Evolutionary conservation across 2,113 vertebrate species (phyloP).

Genomic region (human): DNA sequence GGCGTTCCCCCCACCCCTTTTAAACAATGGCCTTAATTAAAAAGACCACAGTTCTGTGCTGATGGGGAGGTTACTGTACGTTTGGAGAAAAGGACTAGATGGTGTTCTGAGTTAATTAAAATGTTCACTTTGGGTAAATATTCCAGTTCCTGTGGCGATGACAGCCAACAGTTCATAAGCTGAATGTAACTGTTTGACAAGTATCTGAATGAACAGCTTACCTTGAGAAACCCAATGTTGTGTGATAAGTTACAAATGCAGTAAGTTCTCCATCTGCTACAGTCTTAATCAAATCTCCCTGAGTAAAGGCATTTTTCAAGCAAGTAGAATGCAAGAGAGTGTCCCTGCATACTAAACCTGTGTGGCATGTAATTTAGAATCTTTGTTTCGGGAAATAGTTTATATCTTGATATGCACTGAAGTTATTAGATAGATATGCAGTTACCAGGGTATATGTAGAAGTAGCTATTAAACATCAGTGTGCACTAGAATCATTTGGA

Average conservation of each 20-base stretch:
- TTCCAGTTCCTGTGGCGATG: neutral
- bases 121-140: neutral
- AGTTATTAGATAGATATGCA: neutral
- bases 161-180: neutral
- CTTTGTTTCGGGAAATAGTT: neutral
- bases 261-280: neutral
- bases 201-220: conserved; percentile 18
- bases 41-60: neutral
- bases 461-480: neutral
- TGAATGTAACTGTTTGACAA: neutral
- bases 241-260: neutral
- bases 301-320: neutral
- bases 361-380: neutral
- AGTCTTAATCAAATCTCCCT: neutral
- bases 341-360: neutral
- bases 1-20: too few relatives aligned
- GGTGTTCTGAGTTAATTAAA: conserved; percentile 42
- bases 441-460: neutral
- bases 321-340: neutral
- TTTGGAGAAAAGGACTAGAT: neutral
- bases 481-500: neutral
- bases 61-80: neutral
- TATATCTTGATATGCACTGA: neutral
- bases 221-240: conserved; percentile 4
- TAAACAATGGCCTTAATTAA: neutral